Conservation (phyloP, 2,888 invertebrate species). For the Cephus sareptanus region DNA sequence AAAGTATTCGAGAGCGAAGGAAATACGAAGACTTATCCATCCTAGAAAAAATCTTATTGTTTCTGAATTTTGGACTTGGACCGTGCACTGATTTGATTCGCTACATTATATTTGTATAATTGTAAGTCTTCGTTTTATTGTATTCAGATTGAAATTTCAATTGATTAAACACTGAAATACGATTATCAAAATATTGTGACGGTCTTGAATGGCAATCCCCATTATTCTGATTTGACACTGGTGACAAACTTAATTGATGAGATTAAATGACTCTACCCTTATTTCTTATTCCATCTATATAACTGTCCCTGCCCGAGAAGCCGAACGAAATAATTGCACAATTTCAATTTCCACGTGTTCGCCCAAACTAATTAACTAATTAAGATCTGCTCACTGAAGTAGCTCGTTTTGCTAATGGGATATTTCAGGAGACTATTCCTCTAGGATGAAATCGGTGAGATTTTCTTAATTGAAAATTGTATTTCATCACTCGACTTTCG, state of each 20-base stretch:
- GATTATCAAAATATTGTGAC: not conserved
- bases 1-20: not conserved
- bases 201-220: not conserved
- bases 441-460: slow-evolving; percentile 6
- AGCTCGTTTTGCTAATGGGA: slow-evolving; percentile 13
- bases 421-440: slow-evolving; percentile 4
- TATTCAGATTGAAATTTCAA: not conserved
- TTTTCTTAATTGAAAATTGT: slow-evolving; percentile 14
- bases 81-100: not conserved
- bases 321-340: slow-evolving; percentile 5
- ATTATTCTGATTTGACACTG: not conserved
- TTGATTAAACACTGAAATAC: not conserved
- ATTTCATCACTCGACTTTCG: slow-evolving; percentile 3
- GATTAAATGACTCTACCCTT: not conserved
- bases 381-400: slow-evolving; percentile 14
- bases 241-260: slow-evolving; percentile 3
- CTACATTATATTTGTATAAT: not conserved
- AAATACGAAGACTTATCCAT: not conserved
- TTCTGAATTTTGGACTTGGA: not conserved
- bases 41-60: not conserved
- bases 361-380: slow-evolving; percentile 8
- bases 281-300: not conserved
- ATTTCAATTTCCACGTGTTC: slow-evolving; percentile 8
- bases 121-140: not conserved
- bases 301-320: not conserved